Percentiles rank a stretch among this genome's conserved stretches.
Conservation (phyloP, 2,797 vertebrate species). For the Enteromius viviparus region DNA sequence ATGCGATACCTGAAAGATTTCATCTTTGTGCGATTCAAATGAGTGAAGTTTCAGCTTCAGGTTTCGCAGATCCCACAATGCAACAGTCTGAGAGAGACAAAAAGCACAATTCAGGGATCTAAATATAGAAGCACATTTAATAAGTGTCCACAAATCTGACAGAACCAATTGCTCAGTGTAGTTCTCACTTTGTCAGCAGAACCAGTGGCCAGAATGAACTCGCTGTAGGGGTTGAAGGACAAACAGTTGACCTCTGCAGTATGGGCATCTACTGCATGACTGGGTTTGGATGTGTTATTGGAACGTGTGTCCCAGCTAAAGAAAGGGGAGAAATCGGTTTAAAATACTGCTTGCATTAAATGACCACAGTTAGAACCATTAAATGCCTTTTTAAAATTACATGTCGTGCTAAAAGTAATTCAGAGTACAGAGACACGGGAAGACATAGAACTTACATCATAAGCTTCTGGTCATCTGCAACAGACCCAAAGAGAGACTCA, state of each 20-base stretch:
- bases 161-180: neutral
- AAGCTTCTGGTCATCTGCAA: conserved; percentile 96
- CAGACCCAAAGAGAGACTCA: conserved; percentile 95
- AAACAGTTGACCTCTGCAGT: conserved; percentile 98
- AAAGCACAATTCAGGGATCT: neutral
- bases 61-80: conserved; percentile 96
- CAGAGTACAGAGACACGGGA: neutral
- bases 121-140: neutral
- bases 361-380: neutral
- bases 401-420: neutral
- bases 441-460: conserved; percentile 86
- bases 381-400: neutral
- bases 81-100: conserved; percentile 84
- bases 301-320: conserved; percentile 95
- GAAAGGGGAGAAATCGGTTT: neutral
- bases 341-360: neutral
- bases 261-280: conserved; percentile 96
- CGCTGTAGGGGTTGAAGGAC: conserved; percentile 97
- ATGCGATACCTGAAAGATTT: conserved; percentile 93
- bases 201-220: conserved; percentile 96
- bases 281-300: conserved; percentile 97
- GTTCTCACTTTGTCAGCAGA: conserved; percentile 91
- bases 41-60: conserved; percentile 97
- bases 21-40: conserved; percentile 98
- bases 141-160: neutral